Evolutionary conservation across 2,888 invertebrate genomes (phyloP).

Genomic region (Druceiella hillmani): DNA sequence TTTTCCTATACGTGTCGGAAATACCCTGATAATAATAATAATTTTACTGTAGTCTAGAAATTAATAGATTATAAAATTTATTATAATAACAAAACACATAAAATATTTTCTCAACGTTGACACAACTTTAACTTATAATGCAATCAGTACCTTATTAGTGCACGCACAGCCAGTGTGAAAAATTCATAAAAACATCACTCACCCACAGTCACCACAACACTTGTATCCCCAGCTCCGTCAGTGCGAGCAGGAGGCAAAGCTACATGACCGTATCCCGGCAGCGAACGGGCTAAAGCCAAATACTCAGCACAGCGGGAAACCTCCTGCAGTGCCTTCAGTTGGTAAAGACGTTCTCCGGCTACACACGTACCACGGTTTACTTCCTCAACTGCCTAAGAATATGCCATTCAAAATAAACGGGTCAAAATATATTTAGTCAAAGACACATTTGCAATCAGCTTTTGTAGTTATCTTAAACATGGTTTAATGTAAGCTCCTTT

Average conservation of each 20-base stretch:
- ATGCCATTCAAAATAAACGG: slow-evolving; percentile 22
- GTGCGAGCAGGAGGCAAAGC: slow-evolving; percentile 93
- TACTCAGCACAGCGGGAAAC: slow-evolving; percentile 78
- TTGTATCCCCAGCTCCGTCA: slow-evolving; percentile 85
- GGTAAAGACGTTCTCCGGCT: slow-evolving; percentile 88
- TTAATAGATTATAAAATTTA: no score
- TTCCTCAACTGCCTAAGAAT: slow-evolving; percentile 78
- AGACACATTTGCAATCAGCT: no score
- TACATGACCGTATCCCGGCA: slow-evolving; percentile 91
- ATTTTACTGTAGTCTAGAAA: no score
- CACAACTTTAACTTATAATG: no score
- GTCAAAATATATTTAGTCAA: no score
- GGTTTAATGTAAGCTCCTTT: no score
- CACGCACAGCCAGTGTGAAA: neutral
- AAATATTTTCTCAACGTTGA: no score
- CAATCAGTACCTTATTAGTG: neutral
- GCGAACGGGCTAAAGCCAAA: slow-evolving; percentile 72
- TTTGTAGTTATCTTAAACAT: no score
- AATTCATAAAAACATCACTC: slow-evolving; percentile 39
- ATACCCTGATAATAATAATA: no score
- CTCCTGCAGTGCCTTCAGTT: slow-evolving; percentile 93
- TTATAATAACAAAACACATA: no score
- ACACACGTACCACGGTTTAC: slow-evolving; percentile 90
- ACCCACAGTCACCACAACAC: slow-evolving; percentile 73
- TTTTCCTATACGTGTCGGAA: no score